A percentile compares a stretch with the other conserved stretches of the same genome.
phyloP scores from a whole-genome alignment of 2,797 vertebrate genomes.

The Sebastes trivittatus region DNA sequence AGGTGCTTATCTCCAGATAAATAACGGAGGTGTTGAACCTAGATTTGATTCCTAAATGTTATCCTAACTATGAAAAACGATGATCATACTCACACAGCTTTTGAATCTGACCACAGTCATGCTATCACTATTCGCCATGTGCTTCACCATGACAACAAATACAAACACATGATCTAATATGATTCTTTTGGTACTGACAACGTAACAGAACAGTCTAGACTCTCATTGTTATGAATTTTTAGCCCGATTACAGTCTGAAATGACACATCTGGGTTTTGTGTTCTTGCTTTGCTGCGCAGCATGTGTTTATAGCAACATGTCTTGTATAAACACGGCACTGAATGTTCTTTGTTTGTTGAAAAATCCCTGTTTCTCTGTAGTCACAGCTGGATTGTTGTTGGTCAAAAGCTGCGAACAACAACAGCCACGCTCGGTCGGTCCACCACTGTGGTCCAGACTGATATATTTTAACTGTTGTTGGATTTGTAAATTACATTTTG shows the following conservation, averaged over 20 bases:
- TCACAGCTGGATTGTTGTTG: not conserved
- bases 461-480: not conserved
- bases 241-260: not conserved
- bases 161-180: not conserved
- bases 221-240: not conserved
- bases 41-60: not conserved
- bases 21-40: not conserved
- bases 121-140: rapidly evolving
- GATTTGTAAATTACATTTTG: not conserved
- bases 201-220: not conserved
- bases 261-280: not conserved
- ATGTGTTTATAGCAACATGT: conserved; percentile 13
- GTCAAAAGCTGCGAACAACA: not conserved
- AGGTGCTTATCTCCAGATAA: not conserved
- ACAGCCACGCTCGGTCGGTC: not conserved
- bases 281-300: not conserved
- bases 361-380: not conserved
- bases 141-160: not conserved
- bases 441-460: not conserved
- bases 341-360: not conserved
- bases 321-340: not conserved
- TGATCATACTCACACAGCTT: not conserved
- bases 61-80: not conserved
- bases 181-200: not conserved
- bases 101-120: not conserved